Evolutionary conservation across 2,113 vertebrate species (phyloP).

Genomic region (Nesoenas mayeri): DNA sequence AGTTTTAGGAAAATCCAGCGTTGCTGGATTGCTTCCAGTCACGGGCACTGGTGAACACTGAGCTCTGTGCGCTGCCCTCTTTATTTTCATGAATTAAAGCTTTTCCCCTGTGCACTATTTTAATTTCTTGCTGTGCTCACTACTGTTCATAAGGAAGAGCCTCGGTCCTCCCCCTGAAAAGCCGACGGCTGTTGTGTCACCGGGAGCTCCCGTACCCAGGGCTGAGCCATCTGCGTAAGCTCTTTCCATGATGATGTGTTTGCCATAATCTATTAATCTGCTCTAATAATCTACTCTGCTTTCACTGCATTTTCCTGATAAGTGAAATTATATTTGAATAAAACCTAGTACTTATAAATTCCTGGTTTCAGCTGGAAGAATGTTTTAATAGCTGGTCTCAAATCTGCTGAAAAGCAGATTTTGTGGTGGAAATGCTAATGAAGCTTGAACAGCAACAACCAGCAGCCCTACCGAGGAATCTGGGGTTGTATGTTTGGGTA

Average conservation of each 20-base stretch:
- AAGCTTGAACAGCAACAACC: not conserved
- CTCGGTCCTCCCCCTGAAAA: not conserved
- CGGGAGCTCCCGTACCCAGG: not conserved
- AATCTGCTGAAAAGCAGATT: constrained; percentile 32
- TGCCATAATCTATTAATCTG: not conserved
- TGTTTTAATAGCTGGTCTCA: constrained; percentile 9
- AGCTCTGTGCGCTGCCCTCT: not conserved
- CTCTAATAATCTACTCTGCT: not conserved
- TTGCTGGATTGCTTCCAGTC: not conserved
- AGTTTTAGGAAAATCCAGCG: not conserved
- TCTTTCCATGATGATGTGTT: not conserved
- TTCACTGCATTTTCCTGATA: not conserved
- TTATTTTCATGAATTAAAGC: not conserved
- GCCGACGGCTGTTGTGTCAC: not conserved
- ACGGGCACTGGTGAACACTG: not conserved
- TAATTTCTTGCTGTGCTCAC: not conserved
- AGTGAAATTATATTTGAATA: constrained; percentile 5
- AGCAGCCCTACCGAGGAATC: not conserved
- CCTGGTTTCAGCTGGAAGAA: not conserved
- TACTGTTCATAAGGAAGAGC: not conserved
- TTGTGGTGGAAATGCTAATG: constrained; percentile 20
- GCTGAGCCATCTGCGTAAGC: accelerated
- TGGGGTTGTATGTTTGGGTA: not conserved
- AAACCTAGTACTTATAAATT: not conserved
- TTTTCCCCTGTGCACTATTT: not conserved